A percentile compares a stretch with the other conserved stretches of the same genome.
These are phyloP conservation scores for Albula goreensis DNA, from an alignment of 2,113 vertebrate genomes.

Conservation along the genomic window DNA sequence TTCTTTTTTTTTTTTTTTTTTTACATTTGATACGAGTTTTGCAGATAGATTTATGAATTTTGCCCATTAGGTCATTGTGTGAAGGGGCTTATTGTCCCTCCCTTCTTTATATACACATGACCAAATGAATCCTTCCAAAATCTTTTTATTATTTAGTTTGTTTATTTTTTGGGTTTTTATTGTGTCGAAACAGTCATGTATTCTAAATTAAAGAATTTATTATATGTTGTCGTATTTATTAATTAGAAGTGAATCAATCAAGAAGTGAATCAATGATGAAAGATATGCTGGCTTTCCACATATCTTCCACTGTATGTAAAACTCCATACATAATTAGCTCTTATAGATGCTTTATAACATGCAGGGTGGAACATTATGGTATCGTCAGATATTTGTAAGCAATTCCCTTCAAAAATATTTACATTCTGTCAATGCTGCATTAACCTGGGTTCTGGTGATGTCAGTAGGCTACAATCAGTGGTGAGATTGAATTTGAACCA, in stretches of 20 bases:
- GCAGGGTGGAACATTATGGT: background rate
- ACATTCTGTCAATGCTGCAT: background rate
- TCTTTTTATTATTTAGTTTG: conserved; percentile 18
- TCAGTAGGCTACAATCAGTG: background rate
- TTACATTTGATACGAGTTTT: background rate
- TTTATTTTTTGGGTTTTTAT: conserved; percentile 27
- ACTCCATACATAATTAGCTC: background rate
- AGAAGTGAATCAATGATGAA: background rate
- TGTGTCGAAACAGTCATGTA: background rate
- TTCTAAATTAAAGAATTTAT: background rate
- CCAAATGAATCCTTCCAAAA: conserved; percentile 47
- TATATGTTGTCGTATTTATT: conserved; percentile 5
- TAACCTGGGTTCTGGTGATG: background rate
- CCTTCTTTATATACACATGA: conserved; percentile 42
- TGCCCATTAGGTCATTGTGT: background rate
- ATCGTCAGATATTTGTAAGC: background rate
- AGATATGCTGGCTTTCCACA: background rate
- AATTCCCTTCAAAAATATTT: background rate
- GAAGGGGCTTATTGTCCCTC: conserved; percentile 23
- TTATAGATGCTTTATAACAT: background rate
- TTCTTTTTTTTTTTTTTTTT: background rate
- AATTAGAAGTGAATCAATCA: background rate
- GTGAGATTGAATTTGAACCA: background rate
- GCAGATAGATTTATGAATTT: background rate
- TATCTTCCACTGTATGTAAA: background rate